Conservation (phyloP, 1,140 invertebrate genomes). For the Euwallacea similis region DNA sequence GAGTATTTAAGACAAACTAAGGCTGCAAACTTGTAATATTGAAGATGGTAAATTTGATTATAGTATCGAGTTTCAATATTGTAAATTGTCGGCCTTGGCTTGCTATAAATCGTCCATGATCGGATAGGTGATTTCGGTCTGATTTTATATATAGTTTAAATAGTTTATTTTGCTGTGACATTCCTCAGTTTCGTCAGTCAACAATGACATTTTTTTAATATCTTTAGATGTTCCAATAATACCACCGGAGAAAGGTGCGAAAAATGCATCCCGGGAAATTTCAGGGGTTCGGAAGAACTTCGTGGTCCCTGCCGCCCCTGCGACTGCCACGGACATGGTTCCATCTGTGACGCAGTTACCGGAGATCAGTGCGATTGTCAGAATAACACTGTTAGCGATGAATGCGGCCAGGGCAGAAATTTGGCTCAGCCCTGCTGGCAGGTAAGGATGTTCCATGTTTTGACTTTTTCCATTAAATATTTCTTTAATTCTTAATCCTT, state of each 20-base stretch:
- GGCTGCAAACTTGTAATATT: too few relatives aligned
- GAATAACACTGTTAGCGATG: conserved; percentile 93
- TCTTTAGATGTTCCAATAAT: conserved; percentile 73
- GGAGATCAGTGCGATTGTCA: conserved; percentile 92
- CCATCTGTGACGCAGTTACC: conserved; percentile 86
- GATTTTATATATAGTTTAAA: not conserved
- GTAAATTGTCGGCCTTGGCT: too few relatives aligned
- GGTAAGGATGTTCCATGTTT: conserved; percentile 15
- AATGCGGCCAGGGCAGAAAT: conserved; percentile 73
- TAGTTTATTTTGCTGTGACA: not conserved
- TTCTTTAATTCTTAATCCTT: too few relatives aligned
- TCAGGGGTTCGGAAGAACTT: conserved; percentile 78
- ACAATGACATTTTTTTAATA: not conserved
- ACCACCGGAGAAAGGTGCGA: conserved; percentile 85
- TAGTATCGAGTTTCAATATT: too few relatives aligned
- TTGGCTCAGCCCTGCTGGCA: conserved; percentile 80
- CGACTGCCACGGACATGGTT: conserved; percentile 93
- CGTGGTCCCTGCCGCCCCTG: conserved; percentile 72
- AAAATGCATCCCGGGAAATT: conserved; percentile 76
- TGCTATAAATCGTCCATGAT: too few relatives aligned
- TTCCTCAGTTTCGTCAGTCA: not conserved
- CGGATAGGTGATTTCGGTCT: not conserved
- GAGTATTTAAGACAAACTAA: too few relatives aligned
- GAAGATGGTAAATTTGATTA: too few relatives aligned
- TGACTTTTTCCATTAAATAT: too few relatives aligned